Evolutionary conservation across 2,888 invertebrate genomes (phyloP).

Genomic region (Onchidella celtica): DNA sequence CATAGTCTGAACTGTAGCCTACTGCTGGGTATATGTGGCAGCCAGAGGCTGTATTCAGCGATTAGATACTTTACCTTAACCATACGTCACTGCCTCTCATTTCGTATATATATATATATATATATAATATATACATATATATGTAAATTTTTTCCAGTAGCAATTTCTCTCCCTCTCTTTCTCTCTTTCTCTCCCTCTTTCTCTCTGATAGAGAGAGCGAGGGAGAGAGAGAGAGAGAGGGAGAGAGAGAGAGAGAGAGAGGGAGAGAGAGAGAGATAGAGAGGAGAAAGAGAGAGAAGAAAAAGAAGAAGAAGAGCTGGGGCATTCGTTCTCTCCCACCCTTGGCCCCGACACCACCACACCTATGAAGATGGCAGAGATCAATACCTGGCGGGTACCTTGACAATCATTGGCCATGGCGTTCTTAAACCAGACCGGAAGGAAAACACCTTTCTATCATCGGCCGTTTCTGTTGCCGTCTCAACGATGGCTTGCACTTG

Average conservation of each 20-base stretch:
- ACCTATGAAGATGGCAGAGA: background rate
- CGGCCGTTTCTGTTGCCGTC: background rate
- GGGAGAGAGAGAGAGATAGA: too few species aligned
- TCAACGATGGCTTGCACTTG: constrained; percentile 5
- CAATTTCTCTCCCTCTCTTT: too few species aligned
- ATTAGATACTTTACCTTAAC: too few species aligned
- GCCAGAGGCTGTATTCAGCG: too few species aligned
- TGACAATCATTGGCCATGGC: background rate
- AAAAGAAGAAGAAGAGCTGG: background rate
- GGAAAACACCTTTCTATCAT: constrained; percentile 25
- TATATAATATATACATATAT: too few species aligned
- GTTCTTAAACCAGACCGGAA: background rate
- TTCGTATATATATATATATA: too few species aligned
- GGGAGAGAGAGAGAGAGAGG: constrained; percentile 25
- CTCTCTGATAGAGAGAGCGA: background rate
- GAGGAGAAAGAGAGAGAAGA: constrained; percentile 12
- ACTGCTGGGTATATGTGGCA: too few species aligned
- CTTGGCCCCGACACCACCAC: background rate
- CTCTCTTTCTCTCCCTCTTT: too few species aligned
- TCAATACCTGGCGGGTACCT: background rate
- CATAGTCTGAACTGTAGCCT: too few species aligned
- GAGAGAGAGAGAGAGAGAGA: constrained; percentile 26
- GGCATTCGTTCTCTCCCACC: background rate
- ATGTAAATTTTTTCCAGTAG: too few species aligned
- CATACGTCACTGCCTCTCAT: too few species aligned